Base-by-base conservation (phyloP, 2,888 invertebrate genomes). In the Tipula vernalis region DNA sequence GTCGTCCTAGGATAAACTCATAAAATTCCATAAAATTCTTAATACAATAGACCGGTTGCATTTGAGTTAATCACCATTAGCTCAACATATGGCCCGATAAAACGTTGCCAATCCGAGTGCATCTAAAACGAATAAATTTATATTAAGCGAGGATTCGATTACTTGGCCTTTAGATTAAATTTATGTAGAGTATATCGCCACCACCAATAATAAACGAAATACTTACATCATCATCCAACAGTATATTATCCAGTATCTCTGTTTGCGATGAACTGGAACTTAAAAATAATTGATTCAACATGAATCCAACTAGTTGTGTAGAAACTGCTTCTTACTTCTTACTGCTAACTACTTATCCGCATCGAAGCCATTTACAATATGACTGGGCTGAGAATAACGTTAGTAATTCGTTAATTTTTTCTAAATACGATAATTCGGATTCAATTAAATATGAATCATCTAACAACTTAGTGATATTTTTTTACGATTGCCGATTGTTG, bases 71-170 rank as follows among this genome's bases (percentile, higher is more conserved):
- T 90, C 3, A 95, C 95, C 85, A 96, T 92, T 47, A 95, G 93
- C 90, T 96, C 96, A 87, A 96, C 93, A 88, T 95, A 95, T 88
- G 94, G 94, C 85, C 94, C 93, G 86, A 96, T 91, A 91, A 94
- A 96, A 89, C 94, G 94, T 89, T 95, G 95, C 95, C 96, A 95
- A 89, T 96, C 96, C 3, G 96, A 95, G 90, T 95, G 94, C 88
- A 94, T 94, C 95, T 96, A 89, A 15, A 92, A 92, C 87, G 87
- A 87, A 88, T 87, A 86, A 18, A 71, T 71, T 10, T 88, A 28
- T 2, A 87, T 85, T 15, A 47, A 87, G 39, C 87, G 1, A 5
- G 13, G 42, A 71, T 85, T 36, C 3, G n/a, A n/a, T n/a, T n/a
- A n/a, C n/a, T n/a, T n/a, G n/a, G 1, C 28, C 28, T 28, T 39